These are phyloP conservation scores for Mesorhabditis sp. DNA, from an alignment of 2,888 invertebrate species.

Conservation along the genomic window DNA sequence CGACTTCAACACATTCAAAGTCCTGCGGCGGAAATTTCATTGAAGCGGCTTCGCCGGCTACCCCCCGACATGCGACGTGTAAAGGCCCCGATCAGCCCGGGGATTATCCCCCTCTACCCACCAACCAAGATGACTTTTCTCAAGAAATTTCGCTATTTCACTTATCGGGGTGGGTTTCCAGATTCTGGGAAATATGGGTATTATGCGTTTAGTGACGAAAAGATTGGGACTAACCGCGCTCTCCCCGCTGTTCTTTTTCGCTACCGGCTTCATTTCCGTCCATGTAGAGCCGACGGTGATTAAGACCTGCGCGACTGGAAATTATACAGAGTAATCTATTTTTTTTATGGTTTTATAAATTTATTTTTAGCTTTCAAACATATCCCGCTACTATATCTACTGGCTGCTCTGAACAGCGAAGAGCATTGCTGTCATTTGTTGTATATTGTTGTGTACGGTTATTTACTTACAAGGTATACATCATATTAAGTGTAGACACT, in stretches of 20 bases:
- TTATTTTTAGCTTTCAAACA: not conserved
- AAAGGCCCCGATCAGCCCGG: too few species aligned
- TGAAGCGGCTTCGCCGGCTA: too few species aligned
- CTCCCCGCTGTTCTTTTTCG: constrained; percentile 6
- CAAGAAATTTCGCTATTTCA: too few species aligned
- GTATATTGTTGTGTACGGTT: not conserved
- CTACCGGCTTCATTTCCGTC: not conserved
- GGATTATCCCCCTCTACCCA: too few species aligned
- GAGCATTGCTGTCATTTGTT: not conserved
- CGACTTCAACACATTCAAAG: too few species aligned
- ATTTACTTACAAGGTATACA: not conserved
- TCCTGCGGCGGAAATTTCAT: too few species aligned
- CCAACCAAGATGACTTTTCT: too few species aligned
- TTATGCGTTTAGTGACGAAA: too few species aligned
- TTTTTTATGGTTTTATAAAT: not conserved
- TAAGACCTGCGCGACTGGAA: not conserved
- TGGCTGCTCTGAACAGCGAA: not conserved
- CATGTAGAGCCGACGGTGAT: not conserved
- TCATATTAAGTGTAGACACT: not conserved
- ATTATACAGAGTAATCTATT: constrained; percentile 1
- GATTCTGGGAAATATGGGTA: too few species aligned
- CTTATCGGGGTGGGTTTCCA: too few species aligned
- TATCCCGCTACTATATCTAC: not conserved
- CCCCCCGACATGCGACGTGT: too few species aligned
- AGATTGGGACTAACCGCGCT: not conserved